These are phyloP conservation scores for Philaethria dido DNA, from an alignment of 2,888 invertebrate species.

Conservation along the genomic window DNA sequence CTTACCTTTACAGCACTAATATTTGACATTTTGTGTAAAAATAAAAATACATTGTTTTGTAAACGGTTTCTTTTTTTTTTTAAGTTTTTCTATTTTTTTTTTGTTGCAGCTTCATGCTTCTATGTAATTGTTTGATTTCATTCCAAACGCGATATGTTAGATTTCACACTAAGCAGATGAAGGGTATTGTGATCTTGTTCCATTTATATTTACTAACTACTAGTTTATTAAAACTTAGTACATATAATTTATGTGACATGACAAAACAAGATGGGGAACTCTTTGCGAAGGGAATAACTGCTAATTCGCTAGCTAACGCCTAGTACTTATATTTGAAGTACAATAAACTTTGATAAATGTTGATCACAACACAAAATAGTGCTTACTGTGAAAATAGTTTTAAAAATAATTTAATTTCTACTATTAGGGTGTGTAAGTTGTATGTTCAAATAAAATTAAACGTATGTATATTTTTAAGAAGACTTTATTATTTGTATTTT, in stretches of 20 bases:
- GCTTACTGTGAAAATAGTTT: not conserved
- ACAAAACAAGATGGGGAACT: not conserved
- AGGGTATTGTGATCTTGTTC: not conserved
- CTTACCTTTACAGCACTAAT: conserved; percentile 26
- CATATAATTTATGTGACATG: not conserved
- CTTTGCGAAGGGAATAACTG: not conserved
- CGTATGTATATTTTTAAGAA: conserved; percentile 14
- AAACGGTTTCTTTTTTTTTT: conserved; percentile 42
- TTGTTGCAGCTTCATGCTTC: too few species aligned
- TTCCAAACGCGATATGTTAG: not conserved
- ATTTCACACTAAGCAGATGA: not conserved
- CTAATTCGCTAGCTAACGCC: not conserved
- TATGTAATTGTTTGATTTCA: conserved; percentile 6
- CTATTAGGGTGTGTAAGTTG: not conserved
- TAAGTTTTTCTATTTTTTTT: too few species aligned
- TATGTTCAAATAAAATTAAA: conserved; percentile 28
- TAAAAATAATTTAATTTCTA: not conserved
- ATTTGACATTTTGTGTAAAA: conserved; percentile 51
- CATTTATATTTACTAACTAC: not conserved
- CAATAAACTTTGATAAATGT: not conserved
- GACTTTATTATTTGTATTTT: conserved; percentile 61
- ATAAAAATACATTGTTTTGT: conserved; percentile 68
- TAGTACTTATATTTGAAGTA: not conserved
- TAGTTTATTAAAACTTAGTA: not conserved
- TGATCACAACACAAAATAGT: not conserved